phyloP scores from a whole-genome alignment of 1,140 invertebrate species.

The Neodiprion pinetum region DNA sequence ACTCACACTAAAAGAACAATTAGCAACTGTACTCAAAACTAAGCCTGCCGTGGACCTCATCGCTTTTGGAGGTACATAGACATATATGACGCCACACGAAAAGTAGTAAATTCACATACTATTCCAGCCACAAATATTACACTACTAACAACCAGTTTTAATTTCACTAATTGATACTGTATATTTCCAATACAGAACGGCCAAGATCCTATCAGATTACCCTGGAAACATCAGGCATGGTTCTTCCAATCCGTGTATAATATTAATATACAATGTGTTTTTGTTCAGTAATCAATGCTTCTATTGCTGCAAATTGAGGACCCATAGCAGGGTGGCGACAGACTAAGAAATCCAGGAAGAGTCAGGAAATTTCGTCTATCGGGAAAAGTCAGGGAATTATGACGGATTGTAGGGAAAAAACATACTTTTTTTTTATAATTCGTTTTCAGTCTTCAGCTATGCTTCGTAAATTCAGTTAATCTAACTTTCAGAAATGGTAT shows the following conservation, averaged over 20 bases:
- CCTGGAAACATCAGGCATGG: slow-evolving; percentile 29
- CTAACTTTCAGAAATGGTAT: too few relatives aligned
- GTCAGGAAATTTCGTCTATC: too few relatives aligned
- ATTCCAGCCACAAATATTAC: slow-evolving; percentile 6
- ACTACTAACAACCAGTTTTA: slow-evolving; percentile 12
- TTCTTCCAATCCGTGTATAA: slow-evolving; percentile 14
- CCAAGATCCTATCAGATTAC: slow-evolving; percentile 33
- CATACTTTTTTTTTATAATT: too few relatives aligned
- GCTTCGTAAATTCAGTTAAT: too few relatives aligned
- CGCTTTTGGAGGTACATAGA: slow-evolving; percentile 43
- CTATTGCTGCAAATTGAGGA: too few relatives aligned
- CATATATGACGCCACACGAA: neutral
- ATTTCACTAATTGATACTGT: slow-evolving; percentile 16
- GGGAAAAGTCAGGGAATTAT: too few relatives aligned
- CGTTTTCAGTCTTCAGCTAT: too few relatives aligned
- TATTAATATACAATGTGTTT: slow-evolving; percentile 8
- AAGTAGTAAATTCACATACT: neutral
- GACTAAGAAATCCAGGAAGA: too few relatives aligned
- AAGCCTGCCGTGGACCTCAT: slow-evolving; percentile 53
- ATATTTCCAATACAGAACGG: slow-evolving; percentile 23
- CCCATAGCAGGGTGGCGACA: too few relatives aligned
- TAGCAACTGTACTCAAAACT: slow-evolving; percentile 49
- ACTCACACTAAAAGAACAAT: slow-evolving; percentile 47
- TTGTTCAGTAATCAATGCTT: neutral
- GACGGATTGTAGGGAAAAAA: too few relatives aligned